Evolutionary conservation across 1,140 invertebrate genomes (phyloP), one percentile per base, ranked within the genome.

Genomic region (Aplysia californica): DNA sequence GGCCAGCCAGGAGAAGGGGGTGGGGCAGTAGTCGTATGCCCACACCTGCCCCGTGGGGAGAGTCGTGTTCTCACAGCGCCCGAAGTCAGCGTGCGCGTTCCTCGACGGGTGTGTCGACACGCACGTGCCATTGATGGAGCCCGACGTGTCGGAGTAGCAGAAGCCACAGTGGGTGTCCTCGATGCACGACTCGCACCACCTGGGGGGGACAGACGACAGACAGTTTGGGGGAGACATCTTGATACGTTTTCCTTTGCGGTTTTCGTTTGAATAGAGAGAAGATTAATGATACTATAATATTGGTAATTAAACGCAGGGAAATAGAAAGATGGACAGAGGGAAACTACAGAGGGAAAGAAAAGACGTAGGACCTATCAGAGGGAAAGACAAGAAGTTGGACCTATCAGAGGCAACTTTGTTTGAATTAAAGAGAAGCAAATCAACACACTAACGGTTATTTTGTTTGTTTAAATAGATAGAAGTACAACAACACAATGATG

Each of bases 21-120:
- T 89, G 0, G 92, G 92, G 81, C 92, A 92, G 85, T 89, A 92
- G 36, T 90, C 86, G 50, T 86, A 81, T 5, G 90, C 87, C 88
- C 87, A 91, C 0, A 80, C 80, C 15, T 82, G 36, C n/a, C 64
- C 44, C 15, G 68, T n/a, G 2, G 79, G 55, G n/a, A 75, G 29
- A 2, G 84, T 79, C 3, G 76, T 66, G 73, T 85, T 83, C n/a
- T 64, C 44, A 82, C 86, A 89, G 10, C 72, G 74, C 23, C 87
- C 87, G 20, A 69, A 50, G 20, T 66, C n/a, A 26, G 86, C 82
- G 39, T 79, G 76, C 20, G 36, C 44, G 26, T 55, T 61, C 77
- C 84, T 79, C 23, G 44, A 35, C 26, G 64, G 41, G 29, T 44
- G 18, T 35, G 65, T 80, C 10, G 83, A 64, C 31, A 89, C 75